Conservation (phyloP, 1,140 invertebrate genomes). For the Leguminivora glycinivorella region DNA sequence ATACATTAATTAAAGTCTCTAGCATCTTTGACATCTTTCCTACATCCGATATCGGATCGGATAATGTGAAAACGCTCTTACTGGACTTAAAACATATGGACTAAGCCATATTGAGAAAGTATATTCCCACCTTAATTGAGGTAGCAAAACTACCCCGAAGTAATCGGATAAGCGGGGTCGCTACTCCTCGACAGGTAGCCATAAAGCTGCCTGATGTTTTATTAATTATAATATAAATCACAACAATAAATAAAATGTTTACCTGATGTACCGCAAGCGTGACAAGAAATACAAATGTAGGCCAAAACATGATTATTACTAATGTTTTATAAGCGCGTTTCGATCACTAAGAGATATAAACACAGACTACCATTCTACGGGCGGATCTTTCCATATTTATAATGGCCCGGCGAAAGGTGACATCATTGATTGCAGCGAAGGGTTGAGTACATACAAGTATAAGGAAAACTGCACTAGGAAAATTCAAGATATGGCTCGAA, state of each 20-base stretch:
- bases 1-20: no score
- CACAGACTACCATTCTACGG: background rate
- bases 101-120: no score
- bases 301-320: background rate
- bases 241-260: background rate
- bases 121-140: no score
- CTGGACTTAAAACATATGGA: no score
- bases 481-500: background rate
- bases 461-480: background rate
- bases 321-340: background rate
- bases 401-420: background rate
- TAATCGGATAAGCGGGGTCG: no score
- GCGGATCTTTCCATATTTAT: background rate
- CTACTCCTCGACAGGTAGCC: no score
- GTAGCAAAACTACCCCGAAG: no score
- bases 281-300: background rate
- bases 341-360: background rate
- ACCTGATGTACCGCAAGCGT: conserved; percentile 1
- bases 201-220: no score
- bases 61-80: no score
- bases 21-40: no score
- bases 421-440: background rate
- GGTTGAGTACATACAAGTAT: background rate
- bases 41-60: no score
- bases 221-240: no score